Evolutionary conservation across 2,113 vertebrate genomes (phyloP), one percentile per base, ranked within the genome.

Genomic region (Malurus alboscapulatus): DNA sequence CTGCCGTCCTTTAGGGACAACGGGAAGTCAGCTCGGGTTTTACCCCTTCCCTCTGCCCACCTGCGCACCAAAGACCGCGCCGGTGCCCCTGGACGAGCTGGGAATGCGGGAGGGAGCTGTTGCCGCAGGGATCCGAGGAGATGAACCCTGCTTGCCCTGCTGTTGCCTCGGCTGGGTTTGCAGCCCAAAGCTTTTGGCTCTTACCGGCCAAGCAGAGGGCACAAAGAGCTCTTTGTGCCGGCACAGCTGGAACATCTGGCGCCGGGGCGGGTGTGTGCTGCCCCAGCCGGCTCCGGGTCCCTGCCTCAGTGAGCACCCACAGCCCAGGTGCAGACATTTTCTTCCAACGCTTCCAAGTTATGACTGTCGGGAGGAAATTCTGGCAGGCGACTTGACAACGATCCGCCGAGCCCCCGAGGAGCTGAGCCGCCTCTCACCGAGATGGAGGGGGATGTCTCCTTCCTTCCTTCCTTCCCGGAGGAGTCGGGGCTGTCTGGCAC

Each of bases 251-350:
- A 68, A 17, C 74, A 75, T 14, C 67, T 79, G 92, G 84, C 4
- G 74, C 54, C 29, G 50, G 45, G 32, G 9, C 4, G 65, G n/a
- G 47, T 10, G 55, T 1, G 55, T 36, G 1, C 76, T 8, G 4
- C 47, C 44, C 53, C 77, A 9, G 8, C 13, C 84, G 8, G 40
- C 61, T 5, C 69, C 26, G 9, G 19, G 20, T 15, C 57, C 68
- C 61, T 1, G 42, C 54, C 72, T 21, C 36, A 2, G 75, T 0
- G 36, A 2, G 62, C 3, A 0, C 9, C 4, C 29, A 0, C 59
- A 62, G 80, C 73, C 87, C 91, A 38, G 87, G 85, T 78, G 93
- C 93, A 59, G 94, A 94, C 93, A 95, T 96, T 95, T 95, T 90
- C 90, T 86, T 68, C 84, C 87, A 18, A 12, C 5, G 72, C 65